A percentile compares a stretch with the other conserved stretches of the same genome.
These are phyloP conservation scores for Dendroctonus ponderosae DNA, from an alignment of 1,140 invertebrate species.

Conservation along the genomic window DNA sequence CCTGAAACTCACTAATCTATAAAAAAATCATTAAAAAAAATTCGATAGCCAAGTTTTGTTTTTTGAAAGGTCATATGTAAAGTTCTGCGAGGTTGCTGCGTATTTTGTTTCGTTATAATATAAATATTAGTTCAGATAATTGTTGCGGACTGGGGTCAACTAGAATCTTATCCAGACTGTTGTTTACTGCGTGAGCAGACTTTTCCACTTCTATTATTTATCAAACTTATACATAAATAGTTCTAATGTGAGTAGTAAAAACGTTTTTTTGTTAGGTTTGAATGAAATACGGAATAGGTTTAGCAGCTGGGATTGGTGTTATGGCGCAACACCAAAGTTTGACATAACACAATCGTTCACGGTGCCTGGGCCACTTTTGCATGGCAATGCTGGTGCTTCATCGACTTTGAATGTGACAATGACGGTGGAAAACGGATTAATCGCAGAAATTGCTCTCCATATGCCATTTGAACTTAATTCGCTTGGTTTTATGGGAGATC, in stretches of 20 bases:
- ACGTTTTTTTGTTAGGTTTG: slow-evolving; percentile 58
- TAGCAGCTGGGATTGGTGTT: slow-evolving; percentile 83
- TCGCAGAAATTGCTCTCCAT: slow-evolving; percentile 44
- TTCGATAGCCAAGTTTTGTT: neutral
- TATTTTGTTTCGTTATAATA: neutral
- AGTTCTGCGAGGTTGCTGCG: slow-evolving; percentile 2
- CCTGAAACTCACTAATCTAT: no score
- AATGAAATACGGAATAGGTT: slow-evolving; percentile 64
- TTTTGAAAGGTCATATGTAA: neutral
- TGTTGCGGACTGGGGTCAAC: no score
- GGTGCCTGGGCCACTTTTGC: slow-evolving; percentile 37
- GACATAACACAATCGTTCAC: slow-evolving; percentile 54
- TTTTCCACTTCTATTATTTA: no score
- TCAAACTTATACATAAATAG: neutral
- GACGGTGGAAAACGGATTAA: slow-evolving; percentile 43
- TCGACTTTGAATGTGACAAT: slow-evolving; percentile 45
- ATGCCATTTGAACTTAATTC: slow-evolving; percentile 43
- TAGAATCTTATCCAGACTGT: neutral
- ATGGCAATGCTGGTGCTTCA: slow-evolving; percentile 17
- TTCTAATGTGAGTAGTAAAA: neutral
- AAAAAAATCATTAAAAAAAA: neutral
- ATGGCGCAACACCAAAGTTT: slow-evolving; percentile 85
- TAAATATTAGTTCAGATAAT: no score
- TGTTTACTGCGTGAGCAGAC: slow-evolving; percentile 2
- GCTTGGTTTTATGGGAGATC: slow-evolving; percentile 44